phyloP scores from a whole-genome alignment of 2,797 vertebrate genomes.

The Pipistrellus pipistrellus region DNA sequence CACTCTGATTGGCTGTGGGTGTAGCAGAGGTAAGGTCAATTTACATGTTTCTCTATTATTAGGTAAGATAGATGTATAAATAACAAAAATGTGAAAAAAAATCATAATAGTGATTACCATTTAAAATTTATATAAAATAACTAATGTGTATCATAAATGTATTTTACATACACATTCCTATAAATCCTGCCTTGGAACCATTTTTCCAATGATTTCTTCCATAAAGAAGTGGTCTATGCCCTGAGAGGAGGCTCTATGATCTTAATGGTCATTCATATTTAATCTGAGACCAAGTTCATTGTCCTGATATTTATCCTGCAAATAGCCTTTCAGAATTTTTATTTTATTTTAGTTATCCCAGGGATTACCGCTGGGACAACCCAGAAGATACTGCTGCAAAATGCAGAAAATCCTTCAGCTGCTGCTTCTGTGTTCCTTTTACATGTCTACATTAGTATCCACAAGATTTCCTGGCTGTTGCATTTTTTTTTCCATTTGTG shows the following conservation, averaged over 20 bases:
- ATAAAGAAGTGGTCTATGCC: background rate
- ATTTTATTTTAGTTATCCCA: background rate
- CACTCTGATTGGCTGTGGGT: too few relatives aligned
- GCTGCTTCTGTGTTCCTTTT: background rate
- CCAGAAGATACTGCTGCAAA: background rate
- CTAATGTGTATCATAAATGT: background rate
- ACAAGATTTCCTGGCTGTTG: background rate
- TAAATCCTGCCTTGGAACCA: rapidly evolving
- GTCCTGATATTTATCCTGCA: background rate
- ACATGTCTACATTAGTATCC: background rate
- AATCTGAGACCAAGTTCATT: conserved; percentile 7
- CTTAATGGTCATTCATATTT: background rate
- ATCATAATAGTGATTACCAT: background rate
- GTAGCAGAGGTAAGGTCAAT: too few relatives aligned
- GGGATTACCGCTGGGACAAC: background rate
- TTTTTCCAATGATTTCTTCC: background rate
- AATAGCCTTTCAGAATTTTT: background rate
- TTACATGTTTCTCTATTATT: too few relatives aligned
- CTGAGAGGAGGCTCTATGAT: background rate
- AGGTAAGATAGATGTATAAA: background rate
- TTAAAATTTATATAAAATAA: background rate
- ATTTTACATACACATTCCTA: background rate
- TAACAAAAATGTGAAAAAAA: background rate
- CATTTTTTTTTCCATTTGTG: background rate
- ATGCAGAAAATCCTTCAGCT: background rate